Conservation (phyloP, 2,888 invertebrate species). For the Stegana nigrithorax region DNA sequence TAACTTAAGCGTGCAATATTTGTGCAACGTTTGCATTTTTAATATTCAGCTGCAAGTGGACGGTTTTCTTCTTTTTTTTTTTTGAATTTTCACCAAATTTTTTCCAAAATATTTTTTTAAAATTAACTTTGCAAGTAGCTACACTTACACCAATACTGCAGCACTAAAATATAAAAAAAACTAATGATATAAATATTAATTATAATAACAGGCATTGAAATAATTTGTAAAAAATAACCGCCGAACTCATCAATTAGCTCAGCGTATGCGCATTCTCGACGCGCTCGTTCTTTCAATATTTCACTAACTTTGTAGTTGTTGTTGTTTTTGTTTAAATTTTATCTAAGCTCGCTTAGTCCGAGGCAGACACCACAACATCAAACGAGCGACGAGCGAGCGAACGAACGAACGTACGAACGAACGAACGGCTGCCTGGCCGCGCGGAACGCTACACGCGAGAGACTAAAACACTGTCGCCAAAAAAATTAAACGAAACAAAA, state of each 20-base stretch:
- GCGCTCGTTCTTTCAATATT: background rate
- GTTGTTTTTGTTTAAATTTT: background rate
- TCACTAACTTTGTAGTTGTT: background rate
- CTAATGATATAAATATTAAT: background rate
- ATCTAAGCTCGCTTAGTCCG: background rate
- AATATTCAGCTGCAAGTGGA: background rate
- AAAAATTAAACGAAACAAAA: too few species aligned
- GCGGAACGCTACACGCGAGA: conserved; percentile 47
- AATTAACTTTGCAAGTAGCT: too few species aligned
- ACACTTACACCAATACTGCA: too few species aligned
- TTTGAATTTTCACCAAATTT: too few species aligned
- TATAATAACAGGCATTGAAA: background rate
- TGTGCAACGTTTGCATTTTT: background rate
- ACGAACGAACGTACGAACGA: too few species aligned
- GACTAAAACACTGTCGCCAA: conserved; percentile 54
- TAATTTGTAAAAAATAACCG: too few species aligned
- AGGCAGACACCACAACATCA: too few species aligned
- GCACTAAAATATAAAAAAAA: background rate
- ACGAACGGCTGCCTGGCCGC: background rate
- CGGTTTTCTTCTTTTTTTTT: background rate
- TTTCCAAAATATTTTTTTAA: too few species aligned
- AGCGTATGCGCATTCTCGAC: too few species aligned
- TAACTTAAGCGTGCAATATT: background rate
- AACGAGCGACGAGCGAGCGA: too few species aligned
- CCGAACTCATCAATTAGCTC: too few species aligned